phyloP scores from a whole-genome alignment of 1,140 invertebrate species.

The Venturia canescens region DNA sequence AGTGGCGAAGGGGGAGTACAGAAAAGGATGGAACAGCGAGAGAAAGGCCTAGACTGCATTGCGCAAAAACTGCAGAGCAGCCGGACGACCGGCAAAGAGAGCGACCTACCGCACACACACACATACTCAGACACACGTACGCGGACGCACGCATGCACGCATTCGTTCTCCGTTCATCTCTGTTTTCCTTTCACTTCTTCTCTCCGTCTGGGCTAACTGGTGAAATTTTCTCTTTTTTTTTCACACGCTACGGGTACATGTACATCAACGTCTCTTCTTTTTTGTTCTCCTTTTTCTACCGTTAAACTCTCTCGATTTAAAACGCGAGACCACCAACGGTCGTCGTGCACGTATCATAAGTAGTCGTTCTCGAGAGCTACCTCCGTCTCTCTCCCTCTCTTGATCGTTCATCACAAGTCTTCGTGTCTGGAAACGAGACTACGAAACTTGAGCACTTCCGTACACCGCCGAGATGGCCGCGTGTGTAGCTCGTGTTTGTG shows the following conservation, averaged over 20 bases:
- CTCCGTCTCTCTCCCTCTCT: neutral
- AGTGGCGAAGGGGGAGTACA: neutral
- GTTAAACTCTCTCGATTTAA: slow-evolving; percentile 27
- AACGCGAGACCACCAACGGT: slow-evolving; percentile 29
- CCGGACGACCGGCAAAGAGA: slow-evolving; percentile 50
- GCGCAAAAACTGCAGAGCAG: slow-evolving; percentile 65
- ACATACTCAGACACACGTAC: neutral
- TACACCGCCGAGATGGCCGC: neutral
- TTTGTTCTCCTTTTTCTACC: slow-evolving; percentile 23
- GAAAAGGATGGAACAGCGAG: neutral
- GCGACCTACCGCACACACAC: slow-evolving; percentile 37
- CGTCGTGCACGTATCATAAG: slow-evolving; percentile 13
- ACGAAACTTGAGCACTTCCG: slow-evolving; percentile 22
- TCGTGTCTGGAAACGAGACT: slow-evolving; percentile 26
- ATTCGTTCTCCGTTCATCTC: neutral
- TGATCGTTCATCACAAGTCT: neutral
- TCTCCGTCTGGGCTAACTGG: slow-evolving; percentile 16
- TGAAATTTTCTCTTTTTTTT: slow-evolving; percentile 53
- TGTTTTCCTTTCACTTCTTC: neutral
- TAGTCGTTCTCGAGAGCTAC: neutral
- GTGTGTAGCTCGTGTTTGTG: neutral
- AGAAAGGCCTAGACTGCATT: slow-evolving; percentile 61
- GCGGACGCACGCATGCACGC: too few species aligned
- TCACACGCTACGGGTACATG: neutral
- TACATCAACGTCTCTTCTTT: slow-evolving; percentile 10